Base-by-base conservation (phyloP, 2,797 vertebrate genomes). In the Hypotaenidia philippensis region DNA sequence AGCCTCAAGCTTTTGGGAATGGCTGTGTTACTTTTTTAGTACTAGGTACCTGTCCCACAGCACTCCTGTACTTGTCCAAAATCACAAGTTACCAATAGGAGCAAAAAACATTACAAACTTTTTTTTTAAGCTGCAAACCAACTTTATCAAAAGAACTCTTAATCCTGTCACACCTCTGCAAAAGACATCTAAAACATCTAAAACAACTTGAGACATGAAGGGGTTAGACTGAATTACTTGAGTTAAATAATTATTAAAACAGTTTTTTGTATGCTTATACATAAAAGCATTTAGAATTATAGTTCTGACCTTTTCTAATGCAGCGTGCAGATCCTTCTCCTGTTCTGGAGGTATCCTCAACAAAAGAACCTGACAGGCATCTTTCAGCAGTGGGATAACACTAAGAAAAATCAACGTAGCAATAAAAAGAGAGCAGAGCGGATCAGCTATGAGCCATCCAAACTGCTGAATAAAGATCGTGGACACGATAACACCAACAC, bases 371-470 rank as follows among this genome's bases (percentile, higher is more conserved):
- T 99, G 99, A 38, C 99, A 99, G 70, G 99, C 98, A 44, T 99
- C 99, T 97, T 99, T 99, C 96, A 99, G 79, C 66, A 99, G 97
- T 76, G 99, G 99, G 76, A 99, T 98, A 97, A 99, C 99, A 80
- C 99, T 99, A 94, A 99, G 99, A 92, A 99, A 99, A 97, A 99
- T 99, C 93, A 99, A 97, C 9, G 98, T 97, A 92, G 99, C 98
- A 92, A 99, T 99, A 96, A 99, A 99, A 83, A 99, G 98, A 53
- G 99, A 99, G 97, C 99, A 99, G 79, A 99, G 99, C 0, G 99
- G 99, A 96, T 99, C 99, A 4, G 99, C 99, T 52, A 99, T 99
- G 86, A 99, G 97, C 99, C 99, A 99, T 91, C 99, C 99, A 83
- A 99, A 99, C 96, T 99, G 99, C 25, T 99, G 98, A 97, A 99